Evolutionary conservation across 64 coral and sea anemone genomes (phyloP).

Genomic region (Porites australiensis): DNA sequence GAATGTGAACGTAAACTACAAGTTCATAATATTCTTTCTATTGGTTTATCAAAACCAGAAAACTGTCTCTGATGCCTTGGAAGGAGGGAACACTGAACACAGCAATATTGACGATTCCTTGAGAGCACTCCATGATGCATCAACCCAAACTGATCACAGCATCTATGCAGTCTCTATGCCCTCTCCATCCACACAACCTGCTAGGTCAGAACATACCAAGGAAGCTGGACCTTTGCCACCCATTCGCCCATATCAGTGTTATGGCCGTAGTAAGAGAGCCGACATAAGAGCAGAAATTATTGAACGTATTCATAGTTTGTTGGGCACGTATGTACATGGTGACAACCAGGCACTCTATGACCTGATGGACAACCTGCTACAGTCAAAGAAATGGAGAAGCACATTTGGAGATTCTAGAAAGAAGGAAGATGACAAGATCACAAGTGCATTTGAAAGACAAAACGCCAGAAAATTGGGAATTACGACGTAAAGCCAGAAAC

Average conservation of each 20-base stretch:
- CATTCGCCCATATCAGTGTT: constrained; percentile 26
- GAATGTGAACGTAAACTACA: background rate
- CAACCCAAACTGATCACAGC: background rate
- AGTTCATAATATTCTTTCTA: background rate
- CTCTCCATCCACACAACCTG: background rate
- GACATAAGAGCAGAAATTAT: constrained; percentile 40
- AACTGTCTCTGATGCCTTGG: constrained; percentile 2
- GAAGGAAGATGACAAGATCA: background rate
- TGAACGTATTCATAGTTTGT: background rate
- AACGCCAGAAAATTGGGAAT: too few species aligned
- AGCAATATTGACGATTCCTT: background rate
- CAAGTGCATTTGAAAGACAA: background rate
- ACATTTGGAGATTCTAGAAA: background rate
- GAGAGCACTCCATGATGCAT: background rate
- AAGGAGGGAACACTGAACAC: background rate
- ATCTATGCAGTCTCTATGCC: background rate
- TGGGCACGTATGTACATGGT: constrained; percentile 29
- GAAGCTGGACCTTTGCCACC: constrained; percentile 22
- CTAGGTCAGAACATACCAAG: background rate
- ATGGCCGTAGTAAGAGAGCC: constrained; percentile 33
- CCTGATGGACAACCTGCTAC: constrained; percentile 18
- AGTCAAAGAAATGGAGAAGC: constrained; percentile 25
- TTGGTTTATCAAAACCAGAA: background rate
- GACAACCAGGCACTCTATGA: background rate
- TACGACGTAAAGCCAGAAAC: too few species aligned